Conservation (phyloP, 2,888 invertebrate species). For the Habroteleia sp. region DNA sequence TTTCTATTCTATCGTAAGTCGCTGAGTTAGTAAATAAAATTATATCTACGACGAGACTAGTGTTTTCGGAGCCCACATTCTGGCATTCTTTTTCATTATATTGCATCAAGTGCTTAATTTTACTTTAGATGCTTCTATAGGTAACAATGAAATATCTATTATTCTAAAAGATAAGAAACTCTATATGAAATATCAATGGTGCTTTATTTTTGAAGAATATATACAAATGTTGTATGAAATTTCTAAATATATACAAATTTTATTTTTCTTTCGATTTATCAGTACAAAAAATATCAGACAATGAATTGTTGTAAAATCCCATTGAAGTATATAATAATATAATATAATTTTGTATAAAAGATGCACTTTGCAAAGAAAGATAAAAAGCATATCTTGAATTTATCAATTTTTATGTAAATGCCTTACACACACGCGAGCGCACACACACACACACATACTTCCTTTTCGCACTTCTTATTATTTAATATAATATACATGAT, state of each 20-base stretch:
- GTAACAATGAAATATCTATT: too few species aligned
- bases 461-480: neutral
- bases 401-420: too few species aligned
- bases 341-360: constrained; percentile 38
- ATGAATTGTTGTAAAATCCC: constrained; percentile 14
- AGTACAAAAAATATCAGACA: constrained; percentile 43
- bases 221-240: constrained; percentile 74
- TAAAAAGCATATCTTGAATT: neutral
- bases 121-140: too few species aligned
- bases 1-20: too few species aligned
- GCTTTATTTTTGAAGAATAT: constrained; percentile 72
- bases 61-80: too few species aligned
- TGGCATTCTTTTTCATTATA: too few species aligned
- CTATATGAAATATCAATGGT: constrained; percentile 73
- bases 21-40: too few species aligned
- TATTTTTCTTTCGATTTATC: constrained; percentile 19
- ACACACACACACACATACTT: too few species aligned
- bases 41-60: too few species aligned
- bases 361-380: constrained; percentile 6
- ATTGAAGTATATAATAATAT: constrained; percentile 5
- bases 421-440: too few species aligned
- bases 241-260: constrained; percentile 43
- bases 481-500: constrained; percentile 4
- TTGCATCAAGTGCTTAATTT: too few species aligned
- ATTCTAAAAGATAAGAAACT: too few species aligned